Percentiles rank a stretch among this genome's conserved stretches.
Evolutionary conservation across 2,888 invertebrate species (phyloP).

Genomic region (Scaptomyza cyrtandrae): DNA sequence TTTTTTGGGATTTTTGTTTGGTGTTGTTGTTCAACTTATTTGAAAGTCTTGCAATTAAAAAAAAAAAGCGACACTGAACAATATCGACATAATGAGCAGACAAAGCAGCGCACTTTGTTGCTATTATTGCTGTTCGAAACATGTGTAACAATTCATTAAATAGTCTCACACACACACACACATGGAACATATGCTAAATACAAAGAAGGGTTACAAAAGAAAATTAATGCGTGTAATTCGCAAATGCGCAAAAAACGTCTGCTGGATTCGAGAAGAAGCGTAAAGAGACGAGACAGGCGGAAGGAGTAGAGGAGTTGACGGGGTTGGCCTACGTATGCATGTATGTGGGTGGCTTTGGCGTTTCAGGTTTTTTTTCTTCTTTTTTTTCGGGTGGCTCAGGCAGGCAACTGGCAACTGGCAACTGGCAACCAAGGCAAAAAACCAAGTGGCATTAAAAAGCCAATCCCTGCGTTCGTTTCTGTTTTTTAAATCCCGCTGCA

Average conservation of each 20-base stretch:
- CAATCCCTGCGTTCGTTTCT: slow-evolving; percentile 57
- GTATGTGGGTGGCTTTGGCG: slow-evolving; percentile 13
- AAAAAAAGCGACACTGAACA: slow-evolving; percentile 59
- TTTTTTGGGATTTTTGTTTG: slow-evolving; percentile 2
- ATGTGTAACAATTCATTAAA: slow-evolving; percentile 80
- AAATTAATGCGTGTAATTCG: slow-evolving; percentile 79
- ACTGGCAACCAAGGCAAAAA: slow-evolving; percentile 41
- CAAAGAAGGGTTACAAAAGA: slow-evolving; percentile 77
- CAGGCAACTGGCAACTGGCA: slow-evolving; percentile 5
- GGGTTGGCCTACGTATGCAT: background rate
- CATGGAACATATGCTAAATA: slow-evolving; percentile 56
- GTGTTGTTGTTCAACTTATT: slow-evolving; percentile 24
- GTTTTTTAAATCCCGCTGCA: slow-evolving; percentile 54
- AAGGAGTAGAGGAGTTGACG: background rate
- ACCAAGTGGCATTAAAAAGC: slow-evolving; percentile 71
- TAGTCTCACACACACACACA: slow-evolving; percentile 45
- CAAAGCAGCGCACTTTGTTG: slow-evolving; percentile 65
- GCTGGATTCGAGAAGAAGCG: slow-evolving; percentile 12
- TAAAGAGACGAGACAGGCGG: slow-evolving; percentile 13
- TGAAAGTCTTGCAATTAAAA: slow-evolving; percentile 61
- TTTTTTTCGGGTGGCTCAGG: slow-evolving; percentile 27
- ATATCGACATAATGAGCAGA: slow-evolving; percentile 74
- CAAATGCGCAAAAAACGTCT: slow-evolving; percentile 65
- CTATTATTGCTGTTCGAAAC: slow-evolving; percentile 68
- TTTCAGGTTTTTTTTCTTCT: too few relatives aligned